Evolutionary conservation across 2,888 invertebrate genomes (phyloP), one percentile per base, ranked within the genome.

Genomic region (Rhingia rostrata): DNA sequence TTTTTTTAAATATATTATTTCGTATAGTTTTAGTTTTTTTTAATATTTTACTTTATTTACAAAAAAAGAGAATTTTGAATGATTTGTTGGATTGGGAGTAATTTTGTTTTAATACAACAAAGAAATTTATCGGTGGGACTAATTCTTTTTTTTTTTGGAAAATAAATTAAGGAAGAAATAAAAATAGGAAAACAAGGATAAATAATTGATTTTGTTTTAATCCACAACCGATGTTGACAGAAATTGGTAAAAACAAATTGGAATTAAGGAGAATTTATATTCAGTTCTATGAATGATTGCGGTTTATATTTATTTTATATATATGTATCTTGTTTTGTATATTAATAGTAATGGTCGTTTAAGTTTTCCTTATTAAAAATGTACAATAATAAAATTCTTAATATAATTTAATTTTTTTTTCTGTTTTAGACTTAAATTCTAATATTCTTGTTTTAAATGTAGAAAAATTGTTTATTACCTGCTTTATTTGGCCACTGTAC

Each of bases 401-500:
- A 35, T 72, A 69, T 70, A 61, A 35, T 72, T 73, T 70, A 61
- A 33, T 56, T 54, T 41, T 47, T 79, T 78, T 37, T 69, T 51
- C 22, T 22, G 22, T 22, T 30, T 67, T 33, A 54, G 54, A 67
- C 73, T 78, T 78, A 74, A 14, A 0, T 10, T 6, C 81, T 85
- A 81, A 32, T 33, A 56, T 64, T 72, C 67, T 63, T 73, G 77
- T 10, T 77, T 86, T 83, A 81, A 73, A 86, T 85, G 85, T 87
- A 87, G 85, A 87, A 86, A 86, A 85, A 81, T 85, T 85, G 75
- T 85, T 79, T 84, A 86, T 86, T 87, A 87, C 88, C 88, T 88
- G 88, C 86, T 88, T 88, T 87, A 88, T 88, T 88, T 88, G 88
- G 88, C 88, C 88, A 88, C 87, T 87, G 87, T 87, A 88, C 87